Conservation (phyloP, 2,888 invertebrate genomes). For the Megalurothrips usitatus region DNA sequence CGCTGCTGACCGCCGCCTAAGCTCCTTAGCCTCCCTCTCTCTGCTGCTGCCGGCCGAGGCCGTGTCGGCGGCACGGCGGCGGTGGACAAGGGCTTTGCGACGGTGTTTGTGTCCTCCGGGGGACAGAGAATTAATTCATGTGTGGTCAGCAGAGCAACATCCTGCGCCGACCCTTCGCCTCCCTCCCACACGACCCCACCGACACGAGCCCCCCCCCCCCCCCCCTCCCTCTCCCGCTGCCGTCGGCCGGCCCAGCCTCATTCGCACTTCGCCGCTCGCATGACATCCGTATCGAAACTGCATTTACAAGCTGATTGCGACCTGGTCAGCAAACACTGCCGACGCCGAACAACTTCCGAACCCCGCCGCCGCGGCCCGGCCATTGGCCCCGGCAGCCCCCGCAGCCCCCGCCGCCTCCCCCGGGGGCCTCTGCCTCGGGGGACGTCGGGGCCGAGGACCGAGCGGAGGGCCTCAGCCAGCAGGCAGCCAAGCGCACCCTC, state of each 20-base stretch:
- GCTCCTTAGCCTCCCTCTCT: neutral
- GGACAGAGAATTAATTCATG: slow-evolving; percentile 4
- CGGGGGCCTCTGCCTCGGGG: neutral
- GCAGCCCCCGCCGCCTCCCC: neutral
- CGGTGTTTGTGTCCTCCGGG: neutral
- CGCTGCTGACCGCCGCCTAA: neutral
- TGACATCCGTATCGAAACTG: slow-evolving; percentile 17
- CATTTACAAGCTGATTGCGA: neutral
- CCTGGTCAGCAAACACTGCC: neutral
- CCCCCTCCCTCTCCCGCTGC: neutral
- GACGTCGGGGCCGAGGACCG: neutral
- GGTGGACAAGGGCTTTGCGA: no score
- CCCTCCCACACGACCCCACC: neutral
- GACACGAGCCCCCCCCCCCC: neutral
- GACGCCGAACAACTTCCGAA: neutral
- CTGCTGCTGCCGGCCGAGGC: neutral
- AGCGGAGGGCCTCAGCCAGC: neutral
- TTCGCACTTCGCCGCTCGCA: no score
- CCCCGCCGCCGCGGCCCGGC: neutral
- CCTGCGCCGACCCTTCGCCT: no score
- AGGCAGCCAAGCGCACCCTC: neutral
- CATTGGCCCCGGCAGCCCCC: neutral
- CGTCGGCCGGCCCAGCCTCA: neutral
- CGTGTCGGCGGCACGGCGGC: no score
- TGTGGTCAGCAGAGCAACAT: slow-evolving; percentile 12